Evolutionary conservation across 2,113 vertebrate species (phyloP).

Genomic region (Brienomyrus longianalis): DNA sequence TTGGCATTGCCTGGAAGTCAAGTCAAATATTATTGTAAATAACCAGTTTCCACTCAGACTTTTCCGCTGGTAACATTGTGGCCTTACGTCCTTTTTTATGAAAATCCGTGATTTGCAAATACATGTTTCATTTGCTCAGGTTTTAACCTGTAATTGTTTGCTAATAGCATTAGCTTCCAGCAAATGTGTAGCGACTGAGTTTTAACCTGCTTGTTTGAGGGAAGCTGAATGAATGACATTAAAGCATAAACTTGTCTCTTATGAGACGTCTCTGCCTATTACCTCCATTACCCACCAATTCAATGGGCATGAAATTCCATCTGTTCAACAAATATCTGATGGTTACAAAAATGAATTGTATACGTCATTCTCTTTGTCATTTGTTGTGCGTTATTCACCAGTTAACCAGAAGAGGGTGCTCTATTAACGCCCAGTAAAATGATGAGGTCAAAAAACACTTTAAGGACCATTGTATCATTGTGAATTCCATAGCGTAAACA

Average conservation of each 20-base stretch:
- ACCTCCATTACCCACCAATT: background rate
- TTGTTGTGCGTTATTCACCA: too few relatives aligned
- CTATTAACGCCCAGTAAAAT: background rate
- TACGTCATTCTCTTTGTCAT: background rate
- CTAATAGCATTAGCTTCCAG: background rate
- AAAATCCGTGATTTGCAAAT: background rate
- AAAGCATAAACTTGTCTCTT: conserved; percentile 18
- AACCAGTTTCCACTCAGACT: background rate
- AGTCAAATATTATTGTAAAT: background rate
- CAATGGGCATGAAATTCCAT: background rate
- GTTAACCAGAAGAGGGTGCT: background rate
- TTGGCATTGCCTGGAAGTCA: background rate
- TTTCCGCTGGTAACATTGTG: conserved; percentile 9
- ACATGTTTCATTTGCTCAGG: background rate
- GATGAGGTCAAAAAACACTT: background rate
- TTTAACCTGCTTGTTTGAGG: background rate
- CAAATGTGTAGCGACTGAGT: background rate
- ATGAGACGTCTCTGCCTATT: background rate
- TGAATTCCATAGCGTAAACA: background rate
- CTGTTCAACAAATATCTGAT: background rate
- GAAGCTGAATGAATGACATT: background rate
- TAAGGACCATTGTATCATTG: background rate
- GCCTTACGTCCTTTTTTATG: conserved; percentile 18
- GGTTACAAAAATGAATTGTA: background rate
- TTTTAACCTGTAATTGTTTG: background rate